Evolutionary conservation across 2,113 vertebrate genomes (phyloP), one percentile per base, ranked within the genome.

Genomic region (Asarcornis scutulata): DNA sequence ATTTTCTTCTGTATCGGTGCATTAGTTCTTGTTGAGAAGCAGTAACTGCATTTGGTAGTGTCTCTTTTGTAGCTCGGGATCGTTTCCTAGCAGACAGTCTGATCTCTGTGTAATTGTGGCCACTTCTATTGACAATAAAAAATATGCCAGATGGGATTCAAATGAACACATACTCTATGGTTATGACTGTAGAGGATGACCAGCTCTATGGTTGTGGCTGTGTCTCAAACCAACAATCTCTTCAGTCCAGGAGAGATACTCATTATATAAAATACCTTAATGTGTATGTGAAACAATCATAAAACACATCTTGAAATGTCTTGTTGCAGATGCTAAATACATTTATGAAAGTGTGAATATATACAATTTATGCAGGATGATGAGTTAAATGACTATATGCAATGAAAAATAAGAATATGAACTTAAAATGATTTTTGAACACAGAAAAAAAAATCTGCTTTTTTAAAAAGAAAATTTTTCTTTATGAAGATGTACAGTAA

Each of bases 341-440:
- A n/a, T 91, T 96, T 94, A 79, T 56, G 63, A 77, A 93, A 90
- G 77, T 2, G 36, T 76, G 36, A 95, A 80, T 82, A 79, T 59
- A 82, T 56, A 89, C n/a, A 81, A 40, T 86, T 96, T 94, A 89
- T 90, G 75, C 81, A 94, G 78, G 69, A 73, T 6, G 1, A 92
- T 79, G 9, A 95, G 77, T 89, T 91, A 69, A 94, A 83, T 89
- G 0, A 88, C 60, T 88, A 77, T 86, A 91, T 94, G 84, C 78
- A 96, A 68, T 94, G 92, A 4, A 91, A 94, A 95, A 93, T 11
- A 29, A 64, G 32, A 95, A 58, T 79, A 91, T 89, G 56, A 91
- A 91, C 36, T 25, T 7, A 66, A 72, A 91, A 60, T 72, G 4
- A 55, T 89, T 95, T 89, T 86, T 95, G 15, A 95, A 95, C 59